Conservation (phyloP, 2,113 vertebrate genomes). For the Syngnathus typhle region DNA sequence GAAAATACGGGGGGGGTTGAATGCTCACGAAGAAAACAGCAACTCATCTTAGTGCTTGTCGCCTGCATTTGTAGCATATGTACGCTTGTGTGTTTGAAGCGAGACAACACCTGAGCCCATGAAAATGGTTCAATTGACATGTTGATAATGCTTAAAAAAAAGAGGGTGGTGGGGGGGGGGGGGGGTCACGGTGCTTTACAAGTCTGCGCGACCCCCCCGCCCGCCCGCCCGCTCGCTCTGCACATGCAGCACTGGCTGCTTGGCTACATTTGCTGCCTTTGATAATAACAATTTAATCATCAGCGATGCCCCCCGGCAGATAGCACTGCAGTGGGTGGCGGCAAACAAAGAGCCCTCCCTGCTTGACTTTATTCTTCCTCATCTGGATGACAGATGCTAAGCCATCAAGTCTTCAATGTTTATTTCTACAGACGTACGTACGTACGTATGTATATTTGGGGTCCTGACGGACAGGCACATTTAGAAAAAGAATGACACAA, state of each 20-base stretch:
- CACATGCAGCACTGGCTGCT: constrained; percentile 1
- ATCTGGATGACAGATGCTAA: not conserved
- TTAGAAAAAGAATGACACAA: too few relatives aligned
- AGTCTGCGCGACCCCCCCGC: constrained; percentile 22
- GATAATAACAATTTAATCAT: constrained; percentile 43
- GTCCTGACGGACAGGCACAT: too few relatives aligned
- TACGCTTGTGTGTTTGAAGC: not conserved
- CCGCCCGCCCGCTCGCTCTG: not conserved
- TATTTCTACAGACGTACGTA: too few relatives aligned
- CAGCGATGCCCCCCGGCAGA: constrained; percentile 16
- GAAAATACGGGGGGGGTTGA: too few relatives aligned
- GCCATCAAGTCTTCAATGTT: too few relatives aligned
- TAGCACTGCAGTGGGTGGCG: constrained; percentile 1
- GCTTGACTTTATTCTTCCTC: not conserved
- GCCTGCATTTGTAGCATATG: not conserved
- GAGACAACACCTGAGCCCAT: too few relatives aligned
- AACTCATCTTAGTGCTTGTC: too few relatives aligned
- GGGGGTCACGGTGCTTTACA: constrained; percentile 26
- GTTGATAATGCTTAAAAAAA: not conserved
- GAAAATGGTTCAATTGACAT: too few relatives aligned
- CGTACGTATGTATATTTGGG: too few relatives aligned
- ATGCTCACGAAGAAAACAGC: too few relatives aligned
- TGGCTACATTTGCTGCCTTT: constrained; percentile 28
- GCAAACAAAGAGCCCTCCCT: not conserved
- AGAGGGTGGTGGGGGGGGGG: not conserved